Conservation (phyloP, 2,113 vertebrate species). For the human (Homo sapiens) region GRCh38 chr11:128501501-128502000, state of each 20-base stretch:
- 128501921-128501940: neutral
- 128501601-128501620: neutral
- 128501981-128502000: neutral
- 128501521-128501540: neutral
- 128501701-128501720: constrained; percentile 6
- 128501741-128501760: constrained; percentile 37
- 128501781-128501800: constrained; percentile 31
- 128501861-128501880: neutral
- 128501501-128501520: neutral
- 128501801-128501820: neutral
- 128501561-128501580: neutral
- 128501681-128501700: neutral
- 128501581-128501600: neutral
- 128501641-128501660: neutral
- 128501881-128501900: neutral
- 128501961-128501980: neutral
- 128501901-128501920: neutral
- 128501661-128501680: neutral
- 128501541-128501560: neutral
- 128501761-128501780: neutral
- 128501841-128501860: neutral
- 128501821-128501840: constrained; percentile 26
- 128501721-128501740: neutral
- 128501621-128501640: constrained; percentile 10
- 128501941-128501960: neutral